These are phyloP conservation scores for Scaptomyza cyrtandrae DNA, from an alignment of 2,888 invertebrate species.

Conservation along the genomic window DNA sequence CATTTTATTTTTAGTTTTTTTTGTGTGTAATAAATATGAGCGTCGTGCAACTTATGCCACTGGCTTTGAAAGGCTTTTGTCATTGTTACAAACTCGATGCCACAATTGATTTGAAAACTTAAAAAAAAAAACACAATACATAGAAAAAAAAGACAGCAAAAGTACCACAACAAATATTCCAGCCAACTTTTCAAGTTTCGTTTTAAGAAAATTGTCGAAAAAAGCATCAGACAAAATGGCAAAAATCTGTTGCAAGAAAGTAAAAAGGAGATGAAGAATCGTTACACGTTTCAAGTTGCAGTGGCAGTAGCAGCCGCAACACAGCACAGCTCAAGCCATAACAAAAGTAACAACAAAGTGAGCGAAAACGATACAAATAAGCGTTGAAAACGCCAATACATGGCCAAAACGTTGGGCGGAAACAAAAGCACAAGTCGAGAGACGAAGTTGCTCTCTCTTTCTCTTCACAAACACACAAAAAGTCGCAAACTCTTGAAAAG, in stretches of 20 bases:
- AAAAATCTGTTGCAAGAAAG: slow-evolving; percentile 41
- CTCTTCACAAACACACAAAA: slow-evolving; percentile 1
- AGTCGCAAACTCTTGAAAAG: slow-evolving; percentile 67
- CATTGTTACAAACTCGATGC: slow-evolving; percentile 51
- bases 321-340: slow-evolving; percentile 40
- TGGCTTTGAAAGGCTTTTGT: slow-evolving; percentile 44
- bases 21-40: slow-evolving; percentile 37
- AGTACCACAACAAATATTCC: slow-evolving; percentile 47
- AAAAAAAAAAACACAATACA: slow-evolving; percentile 10
- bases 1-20: slow-evolving; percentile 4
- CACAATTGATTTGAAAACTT: slow-evolving; percentile 62
- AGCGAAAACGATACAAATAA: slow-evolving; percentile 76
- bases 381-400: slow-evolving; percentile 76
- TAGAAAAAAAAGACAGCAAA: slow-evolving; percentile 11
- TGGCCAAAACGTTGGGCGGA: slow-evolving; percentile 59
- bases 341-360: slow-evolving; percentile 72
- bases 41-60: slow-evolving; percentile 20
- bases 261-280: slow-evolving; percentile 24
- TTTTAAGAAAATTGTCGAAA: slow-evolving; percentile 71
- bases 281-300: slow-evolving; percentile 54
- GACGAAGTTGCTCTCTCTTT: background rate
- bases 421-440: slow-evolving; percentile 41
- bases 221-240: slow-evolving; percentile 35
- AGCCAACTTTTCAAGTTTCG: slow-evolving; percentile 69
- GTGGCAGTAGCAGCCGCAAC: slow-evolving; percentile 36